Evolutionary conservation across 2,113 vertebrate genomes (phyloP).

Genomic region (Caranx ignobilis): DNA sequence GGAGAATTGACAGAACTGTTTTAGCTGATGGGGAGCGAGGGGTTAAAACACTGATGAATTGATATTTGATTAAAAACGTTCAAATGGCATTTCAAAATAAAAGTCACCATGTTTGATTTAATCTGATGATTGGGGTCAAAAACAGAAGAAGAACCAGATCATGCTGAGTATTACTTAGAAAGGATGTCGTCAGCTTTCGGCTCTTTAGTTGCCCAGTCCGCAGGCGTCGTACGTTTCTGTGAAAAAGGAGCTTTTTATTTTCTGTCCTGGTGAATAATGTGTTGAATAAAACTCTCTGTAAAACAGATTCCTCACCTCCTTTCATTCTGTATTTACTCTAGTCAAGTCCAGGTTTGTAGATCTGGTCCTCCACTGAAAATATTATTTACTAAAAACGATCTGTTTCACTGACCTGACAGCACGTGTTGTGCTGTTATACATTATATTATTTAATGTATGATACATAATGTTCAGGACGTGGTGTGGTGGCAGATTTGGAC

Average conservation of each 20-base stretch:
- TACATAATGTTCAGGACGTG: not conserved
- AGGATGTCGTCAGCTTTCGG: not conserved
- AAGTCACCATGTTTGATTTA: no score
- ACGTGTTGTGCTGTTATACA: not conserved
- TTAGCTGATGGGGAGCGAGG: no score
- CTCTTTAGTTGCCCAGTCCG: not conserved
- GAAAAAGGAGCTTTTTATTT: not conserved
- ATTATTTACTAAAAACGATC: no score
- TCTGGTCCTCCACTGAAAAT: not conserved
- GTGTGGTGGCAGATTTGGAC: not conserved
- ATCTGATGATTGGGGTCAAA: not conserved
- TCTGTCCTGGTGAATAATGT: constrained; percentile 1
- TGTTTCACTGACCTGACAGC: no score
- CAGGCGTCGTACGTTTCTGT: not conserved
- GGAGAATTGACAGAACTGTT: not conserved
- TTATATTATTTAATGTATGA: not conserved
- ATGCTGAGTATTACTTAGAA: not conserved
- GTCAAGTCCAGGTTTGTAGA: not conserved
- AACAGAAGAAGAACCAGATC: not conserved
- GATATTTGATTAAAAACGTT: not conserved
- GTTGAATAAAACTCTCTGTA: constrained; percentile 22
- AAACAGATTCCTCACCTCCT: not conserved
- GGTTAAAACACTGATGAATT: not conserved
- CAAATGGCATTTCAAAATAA: not conserved
- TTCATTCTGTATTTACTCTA: not conserved